Evolutionary conservation across 1,140 invertebrate genomes (phyloP).

Genomic region (Tetraneura akinire): DNA sequence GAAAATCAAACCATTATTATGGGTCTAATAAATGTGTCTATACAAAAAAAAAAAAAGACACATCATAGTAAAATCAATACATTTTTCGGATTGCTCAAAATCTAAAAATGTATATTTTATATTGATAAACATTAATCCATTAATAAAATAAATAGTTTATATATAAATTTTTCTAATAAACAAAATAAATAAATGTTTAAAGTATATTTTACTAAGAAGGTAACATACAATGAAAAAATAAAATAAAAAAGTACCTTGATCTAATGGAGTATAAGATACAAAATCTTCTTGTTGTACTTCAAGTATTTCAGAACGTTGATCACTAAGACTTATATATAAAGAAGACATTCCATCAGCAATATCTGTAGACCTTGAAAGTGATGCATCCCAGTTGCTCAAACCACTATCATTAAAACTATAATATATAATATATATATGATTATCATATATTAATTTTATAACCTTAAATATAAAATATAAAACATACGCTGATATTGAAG

Average conservation of each 20-base stretch:
- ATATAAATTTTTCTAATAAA: too few relatives aligned
- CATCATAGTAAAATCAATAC: too few relatives aligned
- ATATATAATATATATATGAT: not conserved
- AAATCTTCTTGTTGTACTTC: slow-evolving; percentile 47
- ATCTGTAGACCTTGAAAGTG: slow-evolving; percentile 36
- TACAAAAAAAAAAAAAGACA: too few relatives aligned
- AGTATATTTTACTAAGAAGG: too few relatives aligned
- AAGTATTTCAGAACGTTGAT: slow-evolving; percentile 39
- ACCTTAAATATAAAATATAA: not conserved
- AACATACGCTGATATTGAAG: slow-evolving; percentile 26
- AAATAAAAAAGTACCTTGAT: slow-evolving; percentile 27
- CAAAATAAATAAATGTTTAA: too few relatives aligned
- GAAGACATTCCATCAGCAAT: slow-evolving; percentile 32
- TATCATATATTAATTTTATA: not conserved
- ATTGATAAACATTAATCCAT: too few relatives aligned
- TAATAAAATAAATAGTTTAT: too few relatives aligned
- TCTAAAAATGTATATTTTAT: too few relatives aligned
- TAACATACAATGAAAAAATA: too few relatives aligned
- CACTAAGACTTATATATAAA: slow-evolving; percentile 31
- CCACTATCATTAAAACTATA: slow-evolving; percentile 38
- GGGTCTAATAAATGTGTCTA: too few relatives aligned
- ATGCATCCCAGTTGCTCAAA: not conserved
- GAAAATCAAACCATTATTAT: too few relatives aligned
- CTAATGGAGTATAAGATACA: slow-evolving; percentile 42
- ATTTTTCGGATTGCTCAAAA: too few relatives aligned